Conservation (phyloP, 2,888 invertebrate genomes). For the Drosophila conformis region DNA sequence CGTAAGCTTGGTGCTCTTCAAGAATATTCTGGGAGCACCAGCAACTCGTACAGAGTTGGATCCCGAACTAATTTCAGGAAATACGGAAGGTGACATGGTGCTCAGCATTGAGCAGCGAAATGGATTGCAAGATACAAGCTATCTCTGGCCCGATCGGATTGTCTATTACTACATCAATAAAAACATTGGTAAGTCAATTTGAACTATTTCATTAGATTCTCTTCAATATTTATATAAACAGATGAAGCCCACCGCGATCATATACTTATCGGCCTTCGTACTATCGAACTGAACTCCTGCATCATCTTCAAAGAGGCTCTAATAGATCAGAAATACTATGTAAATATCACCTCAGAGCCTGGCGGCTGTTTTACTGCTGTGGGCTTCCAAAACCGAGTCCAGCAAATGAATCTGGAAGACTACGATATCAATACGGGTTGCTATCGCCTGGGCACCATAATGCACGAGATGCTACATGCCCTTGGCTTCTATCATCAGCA, state of each 20-base stretch:
- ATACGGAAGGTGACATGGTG: slow-evolving; percentile 91
- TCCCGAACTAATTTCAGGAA: slow-evolving; percentile 90
- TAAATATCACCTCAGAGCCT: slow-evolving; percentile 70
- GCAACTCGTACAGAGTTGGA: slow-evolving; percentile 83
- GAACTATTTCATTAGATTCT: neutral
- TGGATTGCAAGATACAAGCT: slow-evolving; percentile 86
- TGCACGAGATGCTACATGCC: slow-evolving; percentile 91
- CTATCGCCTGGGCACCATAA: slow-evolving; percentile 85
- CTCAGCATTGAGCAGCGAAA: slow-evolving; percentile 86
- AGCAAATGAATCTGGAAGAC: slow-evolving; percentile 59
- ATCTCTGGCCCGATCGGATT: slow-evolving; percentile 88
- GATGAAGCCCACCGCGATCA: slow-evolving; percentile 86
- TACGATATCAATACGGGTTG: slow-evolving; percentile 64
- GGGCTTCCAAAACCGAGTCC: slow-evolving; percentile 86
- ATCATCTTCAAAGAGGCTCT: slow-evolving; percentile 89
- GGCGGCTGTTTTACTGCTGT: slow-evolving; percentile 92
- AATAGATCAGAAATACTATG: slow-evolving; percentile 72
- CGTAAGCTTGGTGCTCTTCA: neutral
- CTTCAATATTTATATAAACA: slow-evolving; percentile 60
- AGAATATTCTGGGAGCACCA: slow-evolving; percentile 29
- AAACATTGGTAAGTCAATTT: slow-evolving; percentile 84
- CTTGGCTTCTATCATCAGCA: slow-evolving; percentile 91
- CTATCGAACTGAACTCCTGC: slow-evolving; percentile 90
- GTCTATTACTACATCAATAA: slow-evolving; percentile 87
- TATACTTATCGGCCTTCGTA: slow-evolving; percentile 89